A percentile compares a stretch with the other conserved stretches of the same genome.
These are phyloP conservation scores for Romanogobio albipinnatus DNA, from an alignment of 2,113 vertebrate genomes.

Conservation along the genomic window DNA sequence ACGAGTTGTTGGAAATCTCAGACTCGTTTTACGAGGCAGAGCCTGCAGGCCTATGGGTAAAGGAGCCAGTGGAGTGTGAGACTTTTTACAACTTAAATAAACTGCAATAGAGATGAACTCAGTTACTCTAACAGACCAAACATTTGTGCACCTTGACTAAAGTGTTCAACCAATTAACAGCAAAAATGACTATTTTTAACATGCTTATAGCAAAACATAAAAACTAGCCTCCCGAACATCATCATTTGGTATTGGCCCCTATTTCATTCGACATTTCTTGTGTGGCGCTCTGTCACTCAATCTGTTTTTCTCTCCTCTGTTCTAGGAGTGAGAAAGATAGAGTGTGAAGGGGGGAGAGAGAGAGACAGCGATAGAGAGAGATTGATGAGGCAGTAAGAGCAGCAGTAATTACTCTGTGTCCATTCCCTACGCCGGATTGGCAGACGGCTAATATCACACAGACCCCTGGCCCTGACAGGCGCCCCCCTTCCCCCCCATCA, in stretches of 20 bases:
- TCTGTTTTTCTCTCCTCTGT: slow-evolving; percentile 60
- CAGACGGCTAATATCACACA: slow-evolving; percentile 85
- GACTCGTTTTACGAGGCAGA: slow-evolving; percentile 62
- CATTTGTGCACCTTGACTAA: slow-evolving; percentile 28
- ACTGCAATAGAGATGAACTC: slow-evolving; percentile 21
- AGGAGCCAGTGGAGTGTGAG: slow-evolving; percentile 47
- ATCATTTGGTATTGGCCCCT: slow-evolving; percentile 37
- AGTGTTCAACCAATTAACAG: slow-evolving; percentile 12
- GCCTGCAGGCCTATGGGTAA: slow-evolving; percentile 53
- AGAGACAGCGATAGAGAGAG: slow-evolving; percentile 73
- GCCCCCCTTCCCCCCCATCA: slow-evolving; percentile 58
- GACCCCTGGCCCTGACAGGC: slow-evolving; percentile 80
- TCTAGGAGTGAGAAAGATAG: slow-evolving; percentile 69
- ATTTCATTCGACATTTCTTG: slow-evolving; percentile 63
- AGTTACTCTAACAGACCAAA: slow-evolving; percentile 29
- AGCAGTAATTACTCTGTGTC: slow-evolving; percentile 84
- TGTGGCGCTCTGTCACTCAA: slow-evolving; percentile 69
- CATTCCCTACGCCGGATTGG: slow-evolving; percentile 82
- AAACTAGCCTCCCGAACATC: slow-evolving; percentile 6
- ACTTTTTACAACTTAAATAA: slow-evolving; percentile 37
- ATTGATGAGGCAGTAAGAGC: slow-evolving; percentile 85
- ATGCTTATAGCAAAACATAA: neutral
- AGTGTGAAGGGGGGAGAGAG: slow-evolving; percentile 48
- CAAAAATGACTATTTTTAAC: neutral
- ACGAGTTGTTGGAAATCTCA: slow-evolving; percentile 71